Conservation (phyloP, 2,888 invertebrate species). For the Copidosoma aretas region DNA sequence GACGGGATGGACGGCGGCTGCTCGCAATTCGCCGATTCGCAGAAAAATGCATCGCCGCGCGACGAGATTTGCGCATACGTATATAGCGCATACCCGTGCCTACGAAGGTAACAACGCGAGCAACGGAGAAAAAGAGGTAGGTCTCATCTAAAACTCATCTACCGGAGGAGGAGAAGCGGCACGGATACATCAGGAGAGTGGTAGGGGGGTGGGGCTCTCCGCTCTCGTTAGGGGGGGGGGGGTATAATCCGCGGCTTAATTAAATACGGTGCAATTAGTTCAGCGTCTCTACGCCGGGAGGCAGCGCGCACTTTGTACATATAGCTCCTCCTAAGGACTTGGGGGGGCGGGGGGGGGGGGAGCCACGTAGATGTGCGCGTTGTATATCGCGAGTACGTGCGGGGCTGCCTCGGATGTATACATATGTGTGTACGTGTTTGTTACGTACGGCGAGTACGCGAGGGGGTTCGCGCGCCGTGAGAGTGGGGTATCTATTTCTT, state of each 20-base stretch:
- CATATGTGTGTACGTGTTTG: neutral
- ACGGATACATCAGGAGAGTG: neutral
- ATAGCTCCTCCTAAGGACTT: no score
- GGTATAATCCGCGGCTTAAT: constrained; percentile 54
- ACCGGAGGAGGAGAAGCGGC: neutral
- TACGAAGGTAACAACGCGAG: neutral
- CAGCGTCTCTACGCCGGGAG: constrained; percentile 31
- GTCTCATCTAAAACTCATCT: neutral
- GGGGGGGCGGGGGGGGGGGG: no score
- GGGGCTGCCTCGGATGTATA: neutral
- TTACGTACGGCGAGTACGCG: neutral
- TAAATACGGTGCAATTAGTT: constrained; percentile 55
- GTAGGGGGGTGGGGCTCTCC: constrained; percentile 38
- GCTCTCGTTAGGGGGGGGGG: constrained; percentile 51
- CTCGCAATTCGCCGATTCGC: no score
- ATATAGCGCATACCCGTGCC: neutral
- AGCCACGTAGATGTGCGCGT: no score
- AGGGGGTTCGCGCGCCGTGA: no score
- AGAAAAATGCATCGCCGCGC: no score
- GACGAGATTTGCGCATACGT: neutral
- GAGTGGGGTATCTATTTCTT: neutral
- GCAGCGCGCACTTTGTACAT: neutral
- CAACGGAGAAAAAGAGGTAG: neutral
- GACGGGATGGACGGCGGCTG: no score
- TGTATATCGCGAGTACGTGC: no score